Percentiles rank a stretch among this genome's conserved stretches.
These are phyloP conservation scores for Crematogaster levior DNA, from an alignment of 2,888 invertebrate species.

Conservation along the genomic window DNA sequence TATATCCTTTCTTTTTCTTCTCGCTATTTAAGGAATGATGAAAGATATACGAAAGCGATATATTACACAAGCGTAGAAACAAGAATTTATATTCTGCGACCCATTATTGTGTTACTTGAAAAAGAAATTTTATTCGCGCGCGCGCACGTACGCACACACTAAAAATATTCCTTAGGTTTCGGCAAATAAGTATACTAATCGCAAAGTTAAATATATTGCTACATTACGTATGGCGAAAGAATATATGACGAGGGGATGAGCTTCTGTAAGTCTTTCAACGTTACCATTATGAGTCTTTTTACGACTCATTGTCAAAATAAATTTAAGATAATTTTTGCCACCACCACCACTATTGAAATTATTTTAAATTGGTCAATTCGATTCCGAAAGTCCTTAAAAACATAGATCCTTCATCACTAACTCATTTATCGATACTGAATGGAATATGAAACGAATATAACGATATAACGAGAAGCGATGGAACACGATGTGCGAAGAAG, in stretches of 20 bases:
- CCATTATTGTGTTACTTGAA: not conserved
- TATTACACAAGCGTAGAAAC: no score
- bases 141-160: no score
- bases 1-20: no score
- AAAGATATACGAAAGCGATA: no score
- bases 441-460: not conserved
- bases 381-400: not conserved
- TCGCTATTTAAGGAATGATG: no score
- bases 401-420: not conserved
- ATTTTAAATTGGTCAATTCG: not conserved
- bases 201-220: not conserved
- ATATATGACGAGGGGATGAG: not conserved
- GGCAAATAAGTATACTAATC: not conserved
- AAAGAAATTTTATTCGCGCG: not conserved
- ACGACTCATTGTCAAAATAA: not conserved
- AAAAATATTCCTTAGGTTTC: not conserved
- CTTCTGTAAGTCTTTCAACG: not conserved
- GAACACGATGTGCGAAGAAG: not conserved
- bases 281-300: not conserved
- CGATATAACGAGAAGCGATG: slow-evolving; percentile 14
- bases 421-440: not conserved
- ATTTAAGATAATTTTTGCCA: not conserved
- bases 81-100: not conserved
- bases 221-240: not conserved
- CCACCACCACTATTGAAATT: not conserved